phyloP scores from a whole-genome alignment of 1,140 invertebrate genomes.

The Eriosoma lanigerum region DNA sequence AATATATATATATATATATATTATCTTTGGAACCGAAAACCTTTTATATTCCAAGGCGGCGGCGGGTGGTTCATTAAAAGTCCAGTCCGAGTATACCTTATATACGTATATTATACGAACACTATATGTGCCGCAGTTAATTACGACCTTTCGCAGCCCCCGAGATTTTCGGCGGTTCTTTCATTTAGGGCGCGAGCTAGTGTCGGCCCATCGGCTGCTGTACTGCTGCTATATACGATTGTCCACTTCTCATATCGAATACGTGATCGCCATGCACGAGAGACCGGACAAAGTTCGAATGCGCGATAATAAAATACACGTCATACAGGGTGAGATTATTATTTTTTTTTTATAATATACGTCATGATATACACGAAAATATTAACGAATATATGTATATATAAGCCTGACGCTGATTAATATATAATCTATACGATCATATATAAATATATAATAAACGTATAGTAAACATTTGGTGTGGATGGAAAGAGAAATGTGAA shows the following conservation, averaged over 20 bases:
- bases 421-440: too few relatives aligned
- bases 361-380: background rate
- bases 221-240: background rate
- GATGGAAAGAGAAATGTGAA: too few relatives aligned
- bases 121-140: conserved; percentile 36
- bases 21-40: background rate
- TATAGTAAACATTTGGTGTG: too few relatives aligned
- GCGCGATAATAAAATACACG: background rate
- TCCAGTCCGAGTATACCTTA: conserved; percentile 17
- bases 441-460: too few relatives aligned
- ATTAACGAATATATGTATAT: too few relatives aligned
- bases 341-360: too few relatives aligned
- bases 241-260: conserved; percentile 47
- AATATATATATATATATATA: background rate
- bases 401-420: too few relatives aligned
- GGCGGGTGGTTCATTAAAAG: conserved; percentile 44
- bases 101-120: conserved; percentile 23
- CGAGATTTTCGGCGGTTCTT: conserved; percentile 50
- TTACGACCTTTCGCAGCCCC: conserved; percentile 46
- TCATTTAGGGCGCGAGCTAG: conserved; percentile 43
- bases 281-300: background rate
- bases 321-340: too few relatives aligned
- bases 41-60: conserved; percentile 4
- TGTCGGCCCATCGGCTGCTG: background rate
- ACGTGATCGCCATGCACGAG: conserved; percentile 42